A percentile compares a stretch with the other conserved stretches of the same genome.
phyloP scores from a whole-genome alignment of 1,140 invertebrate species.

The Diorhabda elongata region DNA sequence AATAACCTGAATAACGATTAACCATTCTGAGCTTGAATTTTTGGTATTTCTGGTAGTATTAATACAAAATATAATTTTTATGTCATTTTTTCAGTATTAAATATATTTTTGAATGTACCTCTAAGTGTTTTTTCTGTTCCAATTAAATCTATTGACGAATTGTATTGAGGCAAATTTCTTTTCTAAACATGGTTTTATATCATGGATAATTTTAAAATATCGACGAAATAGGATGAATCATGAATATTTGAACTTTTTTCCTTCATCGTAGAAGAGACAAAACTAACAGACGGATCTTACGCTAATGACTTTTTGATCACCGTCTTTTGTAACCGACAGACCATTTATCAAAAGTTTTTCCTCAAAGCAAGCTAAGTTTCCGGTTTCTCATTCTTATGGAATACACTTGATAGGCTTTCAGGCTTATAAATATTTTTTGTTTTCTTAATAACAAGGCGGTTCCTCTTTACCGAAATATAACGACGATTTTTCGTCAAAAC shows the following conservation, averaged over 20 bases:
- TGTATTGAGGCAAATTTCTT: too few species aligned
- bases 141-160: too few species aligned
- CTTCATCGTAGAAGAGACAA: conserved; percentile 11
- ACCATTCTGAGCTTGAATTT: too few species aligned
- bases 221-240: background rate
- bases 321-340: conserved; percentile 25
- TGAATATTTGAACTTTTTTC: conserved; percentile 16
- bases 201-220: background rate
- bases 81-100: too few species aligned
- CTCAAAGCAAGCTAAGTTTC: conserved; percentile 15
- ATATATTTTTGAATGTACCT: too few species aligned
- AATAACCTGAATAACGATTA: too few species aligned
- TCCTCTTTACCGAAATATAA: background rate
- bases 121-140: too few species aligned
- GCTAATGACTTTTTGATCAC: conserved; percentile 34
- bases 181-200: background rate
- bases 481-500: background rate
- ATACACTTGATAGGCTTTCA: conserved; percentile 16
- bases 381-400: conserved; percentile 7
- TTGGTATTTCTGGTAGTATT: too few species aligned
- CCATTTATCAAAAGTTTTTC: conserved; percentile 31
- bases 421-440: conserved; percentile 9
- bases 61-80: too few species aligned
- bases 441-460: background rate
- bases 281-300: conserved; percentile 14